Evolutionary conservation across 2,797 vertebrate genomes (phyloP).

Genomic region (Neosilurus mollespiculum): DNA sequence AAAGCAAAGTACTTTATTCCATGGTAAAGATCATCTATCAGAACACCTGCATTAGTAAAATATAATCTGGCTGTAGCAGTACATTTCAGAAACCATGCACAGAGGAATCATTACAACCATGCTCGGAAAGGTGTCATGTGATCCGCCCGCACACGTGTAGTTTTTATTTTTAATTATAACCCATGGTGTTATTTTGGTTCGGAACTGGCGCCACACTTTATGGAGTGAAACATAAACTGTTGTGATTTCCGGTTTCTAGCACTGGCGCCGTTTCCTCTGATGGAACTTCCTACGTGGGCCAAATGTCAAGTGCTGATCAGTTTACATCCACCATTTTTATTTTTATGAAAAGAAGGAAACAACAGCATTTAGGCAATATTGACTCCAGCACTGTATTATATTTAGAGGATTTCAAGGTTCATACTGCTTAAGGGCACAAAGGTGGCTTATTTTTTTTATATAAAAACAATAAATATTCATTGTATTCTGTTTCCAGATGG

Average conservation of each 20-base stretch:
- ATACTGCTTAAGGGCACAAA: neutral
- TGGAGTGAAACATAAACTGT: constrained; percentile 37
- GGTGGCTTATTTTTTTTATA: neutral
- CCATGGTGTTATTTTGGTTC: constrained; percentile 38
- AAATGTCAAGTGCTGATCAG: neutral
- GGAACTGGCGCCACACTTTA: constrained; percentile 38
- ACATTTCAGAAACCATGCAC: neutral
- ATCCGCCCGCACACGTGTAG: constrained; percentile 15
- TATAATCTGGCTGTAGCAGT: neutral
- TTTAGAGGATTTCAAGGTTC: neutral
- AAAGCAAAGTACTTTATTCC: neutral
- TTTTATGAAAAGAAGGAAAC: neutral
- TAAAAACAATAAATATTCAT: constrained; percentile 59
- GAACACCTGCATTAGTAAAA: neutral
- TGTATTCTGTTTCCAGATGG: constrained; percentile 60
- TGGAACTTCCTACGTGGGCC: neutral
- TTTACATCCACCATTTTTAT: neutral
- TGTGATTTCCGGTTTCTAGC: constrained; percentile 33
- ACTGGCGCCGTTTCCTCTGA: neutral
- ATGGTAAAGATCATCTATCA: neutral
- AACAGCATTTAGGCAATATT: neutral
- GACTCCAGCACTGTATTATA: neutral
- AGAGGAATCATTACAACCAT: neutral
- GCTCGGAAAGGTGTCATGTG: constrained; percentile 18
- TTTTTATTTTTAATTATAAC: constrained; percentile 45